Evolutionary conservation across 2,797 vertebrate genomes (phyloP), one percentile per base, ranked within the genome.

Genomic region (Antrozous pallidus): DNA sequence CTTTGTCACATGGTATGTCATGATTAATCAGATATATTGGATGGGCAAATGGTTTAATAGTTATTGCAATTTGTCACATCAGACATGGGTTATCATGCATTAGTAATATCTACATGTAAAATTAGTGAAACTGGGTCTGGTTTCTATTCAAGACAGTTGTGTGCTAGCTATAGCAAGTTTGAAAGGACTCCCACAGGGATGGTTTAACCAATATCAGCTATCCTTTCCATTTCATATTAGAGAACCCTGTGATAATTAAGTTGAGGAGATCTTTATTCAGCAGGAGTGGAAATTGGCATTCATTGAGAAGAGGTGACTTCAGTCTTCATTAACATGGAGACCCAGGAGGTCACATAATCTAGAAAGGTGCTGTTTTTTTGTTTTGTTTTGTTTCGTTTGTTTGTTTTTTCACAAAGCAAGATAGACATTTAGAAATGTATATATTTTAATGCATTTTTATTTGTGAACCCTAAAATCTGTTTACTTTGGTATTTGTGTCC

Each of bases 1-100:
- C 96, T 97, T 96, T 96, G 94, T 96, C 96, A 95, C 77, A 94
- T 93, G 86, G 80, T 90, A 2, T 95, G 94, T 95, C 83, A 78
- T 96, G 97, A 95, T 97, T 96, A 96, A 96, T 96, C 95, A 97
- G 96, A 95, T 96, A 96, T 90, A 96, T 94, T 95, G 91, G 74
- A 95, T 91, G 63, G 86, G 89, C 86, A 97, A 96, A 96, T 96
- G 95, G 73, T 94, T 96, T 97, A 96, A 96, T 96, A 96, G 95
- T 96, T 96, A 96, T 85, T 94, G 85, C 51, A 96, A 94, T 96
- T 96, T 97, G 95, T 97, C 95, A 96, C 26, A 96, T 91, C 91
- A 94, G 96, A 94, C 94, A 95, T 95, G 73, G 56, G 69, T 96
- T 94, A 95, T 93, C 87, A 91, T 96, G 83, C 40, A 90, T 94